Conservation (phyloP, 2,888 invertebrate species). For the Thecophora atra region DNA sequence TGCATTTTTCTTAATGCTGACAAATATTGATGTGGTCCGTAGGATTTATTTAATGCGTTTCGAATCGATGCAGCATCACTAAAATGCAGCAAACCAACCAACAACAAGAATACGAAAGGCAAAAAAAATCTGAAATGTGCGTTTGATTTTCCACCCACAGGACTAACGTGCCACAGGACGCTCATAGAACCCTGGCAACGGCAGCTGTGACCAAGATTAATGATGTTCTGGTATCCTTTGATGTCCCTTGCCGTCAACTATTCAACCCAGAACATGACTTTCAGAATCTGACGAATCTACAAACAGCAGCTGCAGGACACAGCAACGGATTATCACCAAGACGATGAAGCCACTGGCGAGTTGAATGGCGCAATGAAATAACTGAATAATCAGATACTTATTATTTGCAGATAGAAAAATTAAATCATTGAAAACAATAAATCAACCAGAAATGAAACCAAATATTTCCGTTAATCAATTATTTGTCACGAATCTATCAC, state of each 20-base stretch:
- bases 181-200: slow-evolving; percentile 9
- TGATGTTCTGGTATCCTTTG: slow-evolving; percentile 4
- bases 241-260: neutral
- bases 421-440: too few species aligned
- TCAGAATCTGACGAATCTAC: neutral
- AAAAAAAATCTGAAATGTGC: neutral
- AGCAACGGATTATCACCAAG: neutral
- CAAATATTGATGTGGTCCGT: slow-evolving; percentile 8
- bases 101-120: slow-evolving; percentile 8
- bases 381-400: slow-evolving; percentile 13
- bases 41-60: slow-evolving; percentile 19
- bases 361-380: slow-evolving; percentile 8
- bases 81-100: neutral
- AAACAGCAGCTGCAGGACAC: neutral
- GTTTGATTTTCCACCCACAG: neutral
- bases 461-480: too few species aligned
- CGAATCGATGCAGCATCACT: neutral
- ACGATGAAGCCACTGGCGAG: neutral
- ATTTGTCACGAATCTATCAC: too few species aligned
- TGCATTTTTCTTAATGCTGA: neutral
- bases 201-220: slow-evolving; percentile 22
- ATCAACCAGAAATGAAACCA: too few species aligned
- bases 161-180: neutral
- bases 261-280: neutral
- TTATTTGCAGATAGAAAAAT: too few species aligned